Conservation (phyloP, 2,888 invertebrate genomes). For the Harpalus rubripes region DNA sequence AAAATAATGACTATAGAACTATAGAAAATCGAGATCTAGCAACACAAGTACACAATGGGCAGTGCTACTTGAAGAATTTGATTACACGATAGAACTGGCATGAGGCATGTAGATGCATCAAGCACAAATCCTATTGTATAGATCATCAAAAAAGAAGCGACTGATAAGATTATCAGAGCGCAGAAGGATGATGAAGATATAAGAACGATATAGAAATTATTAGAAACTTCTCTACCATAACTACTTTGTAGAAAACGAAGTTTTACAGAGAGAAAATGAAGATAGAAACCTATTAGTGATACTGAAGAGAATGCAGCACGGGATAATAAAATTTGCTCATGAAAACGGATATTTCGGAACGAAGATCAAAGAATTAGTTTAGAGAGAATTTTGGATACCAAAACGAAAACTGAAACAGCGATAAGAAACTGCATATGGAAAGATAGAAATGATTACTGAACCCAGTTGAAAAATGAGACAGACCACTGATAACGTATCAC, state of each 20-base stretch:
- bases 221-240: too few species aligned
- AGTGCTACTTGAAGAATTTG: conserved; percentile 68
- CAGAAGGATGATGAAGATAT: too few species aligned
- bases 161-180: conserved; percentile 55
- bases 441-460: conserved; percentile 71
- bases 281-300: conserved; percentile 68
- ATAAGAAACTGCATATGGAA: conserved; percentile 70
- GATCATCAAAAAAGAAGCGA: neutral
- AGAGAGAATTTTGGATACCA: too few species aligned
- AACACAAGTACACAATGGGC: conserved; percentile 69
- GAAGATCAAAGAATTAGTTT: too few species aligned
- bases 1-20: conserved; percentile 67
- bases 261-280: conserved; percentile 56
- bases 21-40: conserved; percentile 66
- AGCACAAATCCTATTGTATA: conserved; percentile 16
- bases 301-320: conserved; percentile 67
- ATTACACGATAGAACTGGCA: conserved; percentile 63
- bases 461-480: too few species aligned
- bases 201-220: too few species aligned
- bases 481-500: too few species aligned
- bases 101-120: conserved; percentile 69
- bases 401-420: conserved; percentile 67
- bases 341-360: too few species aligned
- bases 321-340: too few species aligned
- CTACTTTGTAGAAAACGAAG: conserved; percentile 61